Conservation (phyloP, 2,888 invertebrate genomes). For the Candidula unifasciata region DNA sequence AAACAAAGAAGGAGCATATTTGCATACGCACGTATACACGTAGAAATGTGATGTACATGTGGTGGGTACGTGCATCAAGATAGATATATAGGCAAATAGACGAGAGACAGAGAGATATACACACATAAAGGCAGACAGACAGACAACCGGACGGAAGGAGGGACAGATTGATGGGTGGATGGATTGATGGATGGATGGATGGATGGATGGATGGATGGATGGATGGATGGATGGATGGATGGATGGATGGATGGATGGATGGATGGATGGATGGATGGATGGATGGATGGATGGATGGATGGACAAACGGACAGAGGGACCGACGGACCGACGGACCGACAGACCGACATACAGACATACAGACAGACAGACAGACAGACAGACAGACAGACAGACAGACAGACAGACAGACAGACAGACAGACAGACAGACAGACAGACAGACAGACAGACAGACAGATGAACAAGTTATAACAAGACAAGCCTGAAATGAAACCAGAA, state of each 20-base stretch:
- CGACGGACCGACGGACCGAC: not conserved
- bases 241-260: not conserved
- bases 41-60: too few species aligned
- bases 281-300: not conserved
- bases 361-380: not conserved
- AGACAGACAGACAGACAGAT: too few species aligned
- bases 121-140: not conserved
- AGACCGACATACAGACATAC: not conserved
- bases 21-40: too few species aligned
- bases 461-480: too few species aligned
- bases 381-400: not conserved
- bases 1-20: too few species aligned
- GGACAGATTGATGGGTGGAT: not conserved
- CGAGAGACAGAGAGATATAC: not conserved
- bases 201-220: not conserved
- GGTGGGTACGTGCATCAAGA: not conserved
- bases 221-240: not conserved
- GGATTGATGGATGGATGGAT: not conserved
- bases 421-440: too few species aligned
- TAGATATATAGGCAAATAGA: conserved; percentile 1
- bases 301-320: not conserved
- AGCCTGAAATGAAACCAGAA: too few species aligned
- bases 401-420: not conserved
- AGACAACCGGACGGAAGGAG: not conserved
- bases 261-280: not conserved